phyloP scores from a whole-genome alignment of 2,797 vertebrate species.

The Danio choprae region DNA sequence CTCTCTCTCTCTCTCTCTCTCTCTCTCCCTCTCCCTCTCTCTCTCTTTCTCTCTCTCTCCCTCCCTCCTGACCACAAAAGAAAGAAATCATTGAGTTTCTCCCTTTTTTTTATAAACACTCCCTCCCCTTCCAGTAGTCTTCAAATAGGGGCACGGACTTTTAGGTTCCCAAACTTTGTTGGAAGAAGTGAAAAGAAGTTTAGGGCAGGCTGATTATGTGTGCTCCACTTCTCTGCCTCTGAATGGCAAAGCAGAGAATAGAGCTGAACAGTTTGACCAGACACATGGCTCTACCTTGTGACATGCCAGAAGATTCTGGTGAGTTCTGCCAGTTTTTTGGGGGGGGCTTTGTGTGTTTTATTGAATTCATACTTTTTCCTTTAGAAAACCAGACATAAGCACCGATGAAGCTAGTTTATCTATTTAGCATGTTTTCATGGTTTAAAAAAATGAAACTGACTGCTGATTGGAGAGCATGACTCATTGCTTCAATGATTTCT shows the following conservation, averaged over 20 bases:
- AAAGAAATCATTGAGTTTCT: slow-evolving; percentile 79
- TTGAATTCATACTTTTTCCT: not conserved
- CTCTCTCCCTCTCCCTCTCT: slow-evolving; percentile 49
- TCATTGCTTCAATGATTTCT: not conserved
- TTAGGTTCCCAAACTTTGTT: slow-evolving; percentile 63
- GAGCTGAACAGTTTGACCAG: slow-evolving; percentile 17
- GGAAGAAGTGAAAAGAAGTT: slow-evolving; percentile 70
- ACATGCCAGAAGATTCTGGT: slow-evolving; percentile 49
- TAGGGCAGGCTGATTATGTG: slow-evolving; percentile 65
- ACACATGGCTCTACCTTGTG: slow-evolving; percentile 11
- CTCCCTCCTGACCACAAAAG: slow-evolving; percentile 70
- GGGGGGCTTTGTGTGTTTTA: not conserved
- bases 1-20: slow-evolving; percentile 54
- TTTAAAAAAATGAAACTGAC: not conserved
- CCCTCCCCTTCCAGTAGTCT: slow-evolving; percentile 64
- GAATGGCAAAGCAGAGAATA: slow-evolving; percentile 50
- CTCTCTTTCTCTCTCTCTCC: slow-evolving; percentile 43
- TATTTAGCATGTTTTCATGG: not conserved
- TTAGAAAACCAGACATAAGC: not conserved
- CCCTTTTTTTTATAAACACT: slow-evolving; percentile 66
- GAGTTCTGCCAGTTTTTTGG: slow-evolving; percentile 43
- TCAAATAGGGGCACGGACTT: slow-evolving; percentile 70
- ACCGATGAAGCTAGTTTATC: not conserved
- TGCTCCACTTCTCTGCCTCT: slow-evolving; percentile 56
- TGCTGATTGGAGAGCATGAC: not conserved